A percentile compares a stretch with the other conserved stretches of the same genome.
Conservation (phyloP, 2,113 vertebrate species). For the Arizona elegans region DNA sequence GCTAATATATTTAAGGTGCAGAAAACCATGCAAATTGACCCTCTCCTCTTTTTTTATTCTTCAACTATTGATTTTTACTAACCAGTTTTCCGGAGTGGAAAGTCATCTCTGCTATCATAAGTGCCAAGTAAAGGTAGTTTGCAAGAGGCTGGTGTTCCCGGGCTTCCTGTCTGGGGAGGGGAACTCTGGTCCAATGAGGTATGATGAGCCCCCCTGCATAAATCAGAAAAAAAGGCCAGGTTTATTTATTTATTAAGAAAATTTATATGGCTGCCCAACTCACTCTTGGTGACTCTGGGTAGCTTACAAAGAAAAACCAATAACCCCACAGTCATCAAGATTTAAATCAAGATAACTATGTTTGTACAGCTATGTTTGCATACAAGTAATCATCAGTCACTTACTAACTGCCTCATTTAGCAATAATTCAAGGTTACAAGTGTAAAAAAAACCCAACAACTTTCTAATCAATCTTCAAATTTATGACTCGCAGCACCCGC, state of each 20-base stretch:
- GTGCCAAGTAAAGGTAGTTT: slow-evolving; percentile 85
- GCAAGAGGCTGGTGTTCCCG: slow-evolving; percentile 78
- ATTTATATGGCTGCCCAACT: not conserved
- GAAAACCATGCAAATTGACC: not conserved
- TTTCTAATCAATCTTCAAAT: not conserved
- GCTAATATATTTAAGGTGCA: not conserved
- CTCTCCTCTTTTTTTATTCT: not conserved
- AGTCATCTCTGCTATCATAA: slow-evolving; percentile 89
- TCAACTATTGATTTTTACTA: not conserved
- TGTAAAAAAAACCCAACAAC: not conserved
- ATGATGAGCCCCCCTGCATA: slow-evolving; percentile 84
- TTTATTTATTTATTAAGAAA: not conserved
- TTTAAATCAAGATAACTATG: not conserved
- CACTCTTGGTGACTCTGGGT: not conserved
- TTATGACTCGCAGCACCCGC: not conserved
- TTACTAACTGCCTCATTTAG: not conserved
- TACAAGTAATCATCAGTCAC: not conserved
- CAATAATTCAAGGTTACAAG: not conserved
- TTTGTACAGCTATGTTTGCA: not conserved
- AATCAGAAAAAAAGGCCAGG: not conserved
- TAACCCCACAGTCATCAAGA: not conserved
- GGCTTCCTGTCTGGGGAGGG: slow-evolving; percentile 84
- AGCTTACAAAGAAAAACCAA: not conserved
- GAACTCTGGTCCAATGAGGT: slow-evolving; percentile 92
- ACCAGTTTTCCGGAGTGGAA: slow-evolving; percentile 95